These are phyloP conservation scores for Subacronicta megacephala DNA, from an alignment of 2,888 invertebrate genomes.

Conservation along the genomic window DNA sequence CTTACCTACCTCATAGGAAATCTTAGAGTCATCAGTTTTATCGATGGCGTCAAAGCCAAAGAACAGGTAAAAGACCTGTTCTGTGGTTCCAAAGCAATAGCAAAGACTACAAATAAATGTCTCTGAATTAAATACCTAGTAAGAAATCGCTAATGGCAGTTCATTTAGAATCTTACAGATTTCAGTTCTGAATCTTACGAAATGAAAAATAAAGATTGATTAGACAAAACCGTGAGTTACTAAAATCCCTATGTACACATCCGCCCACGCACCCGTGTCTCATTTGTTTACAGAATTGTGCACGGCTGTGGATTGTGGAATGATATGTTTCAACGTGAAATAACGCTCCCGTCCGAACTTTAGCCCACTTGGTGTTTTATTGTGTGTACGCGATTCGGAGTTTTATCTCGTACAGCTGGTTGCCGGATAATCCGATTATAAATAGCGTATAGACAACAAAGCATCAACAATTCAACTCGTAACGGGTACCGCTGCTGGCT, in stretches of 20 bases:
- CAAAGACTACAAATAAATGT: too few relatives aligned
- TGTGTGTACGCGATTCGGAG: constrained; percentile 77
- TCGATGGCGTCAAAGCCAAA: too few relatives aligned
- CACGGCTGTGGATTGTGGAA: constrained; percentile 77
- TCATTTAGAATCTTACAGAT: constrained; percentile 18
- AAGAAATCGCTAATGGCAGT: too few relatives aligned
- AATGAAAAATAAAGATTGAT: constrained; percentile 55
- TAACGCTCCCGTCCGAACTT: constrained; percentile 77
- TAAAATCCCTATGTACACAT: constrained; percentile 75
- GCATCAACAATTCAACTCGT: constrained; percentile 63
- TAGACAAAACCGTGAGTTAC: constrained; percentile 66
- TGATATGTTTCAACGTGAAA: constrained; percentile 81
- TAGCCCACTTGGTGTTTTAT: constrained; percentile 80
- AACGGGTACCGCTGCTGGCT: constrained; percentile 62
- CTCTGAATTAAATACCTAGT: too few relatives aligned
- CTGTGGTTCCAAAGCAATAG: too few relatives aligned
- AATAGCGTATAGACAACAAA: constrained; percentile 84
- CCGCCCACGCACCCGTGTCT: constrained; percentile 75
- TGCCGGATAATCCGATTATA: constrained; percentile 82
- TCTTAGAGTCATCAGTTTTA: too few relatives aligned
- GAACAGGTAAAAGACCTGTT: too few relatives aligned
- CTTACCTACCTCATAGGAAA: too few relatives aligned
- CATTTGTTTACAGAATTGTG: constrained; percentile 83
- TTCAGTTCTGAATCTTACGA: constrained; percentile 33
- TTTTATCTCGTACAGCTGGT: constrained; percentile 85